Conservation (phyloP, 2,113 vertebrate genomes). For the Trichechus manatus region DNA sequence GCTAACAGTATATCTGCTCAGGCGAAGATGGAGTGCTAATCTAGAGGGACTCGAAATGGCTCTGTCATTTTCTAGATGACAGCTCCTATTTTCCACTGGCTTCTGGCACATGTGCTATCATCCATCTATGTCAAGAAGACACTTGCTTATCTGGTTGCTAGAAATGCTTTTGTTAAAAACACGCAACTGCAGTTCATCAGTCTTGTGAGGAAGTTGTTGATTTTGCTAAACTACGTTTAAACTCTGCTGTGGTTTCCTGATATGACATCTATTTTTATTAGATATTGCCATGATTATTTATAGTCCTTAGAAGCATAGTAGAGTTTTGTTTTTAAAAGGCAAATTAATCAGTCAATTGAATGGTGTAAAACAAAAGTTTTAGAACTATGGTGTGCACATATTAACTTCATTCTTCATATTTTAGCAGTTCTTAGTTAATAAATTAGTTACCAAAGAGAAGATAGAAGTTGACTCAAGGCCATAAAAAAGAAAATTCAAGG, state of each 20-base stretch:
- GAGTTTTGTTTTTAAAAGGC: constrained; percentile 6
- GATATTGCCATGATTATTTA: constrained; percentile 78
- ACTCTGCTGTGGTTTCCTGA: constrained; percentile 66
- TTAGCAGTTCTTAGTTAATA: constrained; percentile 10
- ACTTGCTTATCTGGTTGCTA: constrained; percentile 85
- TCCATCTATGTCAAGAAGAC: constrained; percentile 86
- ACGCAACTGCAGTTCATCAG: constrained; percentile 75
- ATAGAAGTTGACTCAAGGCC: background rate
- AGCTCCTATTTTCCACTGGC: constrained; percentile 87
- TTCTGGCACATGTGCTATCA: constrained; percentile 84
- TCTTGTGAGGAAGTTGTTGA: constrained; percentile 81
- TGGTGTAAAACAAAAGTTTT: constrained; percentile 15
- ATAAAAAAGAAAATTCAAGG: constrained; percentile 9
- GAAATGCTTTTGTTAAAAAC: constrained; percentile 87
- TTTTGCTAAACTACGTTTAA: constrained; percentile 81
- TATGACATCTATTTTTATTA: constrained; percentile 82
- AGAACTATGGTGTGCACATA: background rate
- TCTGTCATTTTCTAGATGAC: constrained; percentile 90
- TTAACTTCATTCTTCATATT: constrained; percentile 33
- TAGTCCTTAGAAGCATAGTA: constrained; percentile 9
- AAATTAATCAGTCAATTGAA: constrained; percentile 35
- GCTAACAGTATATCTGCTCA: constrained; percentile 84
- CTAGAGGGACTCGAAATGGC: constrained; percentile 86
- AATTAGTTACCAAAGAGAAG: constrained; percentile 6
- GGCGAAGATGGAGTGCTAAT: constrained; percentile 85